These are phyloP conservation scores for Pandemis corylana DNA, from an alignment of 2,888 invertebrate species.

Conservation along the genomic window DNA sequence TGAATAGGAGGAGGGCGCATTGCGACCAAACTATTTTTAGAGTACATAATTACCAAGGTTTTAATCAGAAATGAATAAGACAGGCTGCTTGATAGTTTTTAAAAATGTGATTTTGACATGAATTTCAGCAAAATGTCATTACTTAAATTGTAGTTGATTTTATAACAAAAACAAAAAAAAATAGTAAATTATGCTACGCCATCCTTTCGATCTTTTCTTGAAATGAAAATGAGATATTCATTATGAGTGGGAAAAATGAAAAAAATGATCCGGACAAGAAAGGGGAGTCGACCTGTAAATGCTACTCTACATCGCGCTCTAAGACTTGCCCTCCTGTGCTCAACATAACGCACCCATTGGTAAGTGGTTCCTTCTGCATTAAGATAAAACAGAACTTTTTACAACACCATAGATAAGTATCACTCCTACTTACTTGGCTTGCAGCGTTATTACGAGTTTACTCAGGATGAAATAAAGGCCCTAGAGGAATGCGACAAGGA, in stretches of 20 bases:
- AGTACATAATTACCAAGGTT: background rate
- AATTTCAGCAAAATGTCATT: constrained; percentile 21
- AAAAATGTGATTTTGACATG: constrained; percentile 1
- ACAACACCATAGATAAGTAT: background rate
- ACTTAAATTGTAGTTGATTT: constrained; percentile 4
- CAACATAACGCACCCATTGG: constrained; percentile 76
- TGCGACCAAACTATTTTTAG: background rate
- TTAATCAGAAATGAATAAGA: background rate
- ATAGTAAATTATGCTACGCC: constrained; percentile 47
- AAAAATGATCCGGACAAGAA: constrained; percentile 48
- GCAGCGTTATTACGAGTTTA: constrained; percentile 87
- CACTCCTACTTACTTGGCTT: constrained; percentile 45
- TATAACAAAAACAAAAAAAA: constrained; percentile 29
- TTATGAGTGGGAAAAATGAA: constrained; percentile 63
- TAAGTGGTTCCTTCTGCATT: constrained; percentile 46
- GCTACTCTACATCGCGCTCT: constrained; percentile 54
- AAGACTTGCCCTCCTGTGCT: constrained; percentile 59
- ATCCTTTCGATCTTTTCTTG: constrained; percentile 46
- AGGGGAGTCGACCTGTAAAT: constrained; percentile 56
- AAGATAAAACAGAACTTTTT: background rate
- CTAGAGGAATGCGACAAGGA: constrained; percentile 91
- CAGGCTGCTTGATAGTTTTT: constrained; percentile 3
- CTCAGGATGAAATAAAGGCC: constrained; percentile 88
- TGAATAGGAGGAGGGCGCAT: no score
- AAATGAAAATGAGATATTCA: constrained; percentile 48